Base-by-base conservation (phyloP, 2,888 invertebrate species). In the Micropterix aruncella region DNA sequence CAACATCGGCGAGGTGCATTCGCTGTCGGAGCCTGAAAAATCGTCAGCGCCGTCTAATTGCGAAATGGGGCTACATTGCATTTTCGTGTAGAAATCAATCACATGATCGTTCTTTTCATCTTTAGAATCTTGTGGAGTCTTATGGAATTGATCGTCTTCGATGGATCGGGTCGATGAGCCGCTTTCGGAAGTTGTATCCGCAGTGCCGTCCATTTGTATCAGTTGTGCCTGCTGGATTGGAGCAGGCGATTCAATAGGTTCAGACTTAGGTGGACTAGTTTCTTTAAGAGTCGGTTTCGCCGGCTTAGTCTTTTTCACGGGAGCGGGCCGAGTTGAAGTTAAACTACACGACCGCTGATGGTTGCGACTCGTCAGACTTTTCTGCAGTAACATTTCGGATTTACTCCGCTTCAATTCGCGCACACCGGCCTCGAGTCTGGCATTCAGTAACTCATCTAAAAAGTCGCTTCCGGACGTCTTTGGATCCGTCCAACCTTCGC, bases 11-110 rank as follows among this genome's bases (percentile, higher is more conserved):
- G 68, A 68, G 47, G 71, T 69, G 42, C 68, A 69, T 37, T 64
- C 69, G 50, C 66, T 69, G 52, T 68, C 70, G 7, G 67, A 74
- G 41, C 78, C 75, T 16, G 79, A 73, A 49, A 80, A 73, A 55
- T 83, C 83, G 37, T 77, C 77, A 1, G 80, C 73, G 2, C 83
- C 83, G 56, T 81, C 83, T 48, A 81, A 61, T 60, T 83, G 82
- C 39, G 80, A 78, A 50, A 83, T 77, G 44, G 71, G 71, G 51
- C 71, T 72, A 52, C 71, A 71, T 44, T 70, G 70, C 51, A 71
- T 70, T 54, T 71, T 72, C 1, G 71, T 71, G 42, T 72, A 72
- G 51, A 72, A 72, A 52, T 72, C 71, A 46, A 72, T 72, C 2
- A 71, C 70, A 47, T 70, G 70, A 27, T 27, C 27, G 5, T 5